Evolutionary conservation across 2,888 invertebrate species (phyloP), one percentile per base, ranked within the genome.

Genomic region (Allacma fusca): DNA sequence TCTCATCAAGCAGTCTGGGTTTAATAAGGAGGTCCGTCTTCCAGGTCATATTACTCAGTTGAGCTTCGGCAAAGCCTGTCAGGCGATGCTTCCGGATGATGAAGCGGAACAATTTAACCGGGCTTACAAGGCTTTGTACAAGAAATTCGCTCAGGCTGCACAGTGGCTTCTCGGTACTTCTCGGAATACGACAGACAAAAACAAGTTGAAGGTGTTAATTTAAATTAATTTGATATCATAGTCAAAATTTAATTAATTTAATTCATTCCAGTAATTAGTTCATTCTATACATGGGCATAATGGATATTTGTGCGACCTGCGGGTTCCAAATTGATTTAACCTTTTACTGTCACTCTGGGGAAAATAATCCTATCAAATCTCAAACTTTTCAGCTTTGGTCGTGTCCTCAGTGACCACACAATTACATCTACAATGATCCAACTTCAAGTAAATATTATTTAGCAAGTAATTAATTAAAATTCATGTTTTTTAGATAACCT

Each of bases 161-260:
- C 82, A 84, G 69, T 80, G 80, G 80, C 67, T 80, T 50, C 75
- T 80, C 13, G 82, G 80, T 65, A 78, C 80, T 1, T 80, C 81
- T 23, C 79, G 80, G 40, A 80, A 80, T 59, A 40, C 28, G 4
- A 69, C 65, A 16, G 69, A 70, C 12, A 68, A 40, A 19, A 68
- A 21, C 4, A 26, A 16, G 16, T 24, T 64, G 24, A 44, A 44
- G 44, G 77, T 77, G 72, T n/a, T n/a, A n/a, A n/a, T n/a, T n/a
- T n/a, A n/a, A n/a, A n/a, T n/a, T n/a, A n/a, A n/a, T n/a, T n/a
- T n/a, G n/a, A n/a, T n/a, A n/a, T n/a, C n/a, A n/a, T n/a, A n/a
- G n/a, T n/a, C n/a, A n/a, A n/a, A n/a, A n/a, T n/a, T n/a, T n/a
- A n/a, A n/a, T n/a, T n/a, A n/a, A n/a, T n/a, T n/a, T n/a, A n/a